Conservation (phyloP, 2,113 vertebrate genomes). For the Poeciliopsis turrubarensis region DNA sequence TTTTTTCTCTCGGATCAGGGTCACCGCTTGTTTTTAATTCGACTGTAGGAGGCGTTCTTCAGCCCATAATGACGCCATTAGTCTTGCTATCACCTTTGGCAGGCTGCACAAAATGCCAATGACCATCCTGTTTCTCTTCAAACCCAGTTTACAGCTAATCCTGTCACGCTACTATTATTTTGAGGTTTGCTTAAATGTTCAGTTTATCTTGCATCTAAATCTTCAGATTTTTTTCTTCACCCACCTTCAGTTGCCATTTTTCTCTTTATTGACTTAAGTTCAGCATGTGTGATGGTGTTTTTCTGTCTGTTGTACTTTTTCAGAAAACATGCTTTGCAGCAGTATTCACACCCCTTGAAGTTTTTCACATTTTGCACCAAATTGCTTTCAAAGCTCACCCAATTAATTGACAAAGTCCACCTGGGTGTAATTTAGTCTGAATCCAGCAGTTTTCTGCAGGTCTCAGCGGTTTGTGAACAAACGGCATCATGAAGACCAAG, state of each 20-base stretch:
- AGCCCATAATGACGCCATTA: constrained; percentile 74
- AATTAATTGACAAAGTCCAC: background rate
- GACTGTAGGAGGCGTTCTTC: constrained; percentile 70
- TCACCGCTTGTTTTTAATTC: constrained; percentile 80
- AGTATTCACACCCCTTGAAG: background rate
- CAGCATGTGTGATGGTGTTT: background rate
- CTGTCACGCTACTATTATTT: constrained; percentile 12
- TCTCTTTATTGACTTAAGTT: background rate
- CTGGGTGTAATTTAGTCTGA: background rate
- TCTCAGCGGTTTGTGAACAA: background rate
- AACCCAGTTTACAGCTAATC: constrained; percentile 45
- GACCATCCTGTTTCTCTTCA: constrained; percentile 26
- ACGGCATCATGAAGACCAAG: background rate
- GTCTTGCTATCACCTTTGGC: constrained; percentile 73
- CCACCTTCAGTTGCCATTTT: background rate
- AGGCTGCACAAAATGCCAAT: constrained; percentile 59
- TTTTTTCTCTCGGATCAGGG: constrained; percentile 75
- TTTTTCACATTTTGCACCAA: background rate
- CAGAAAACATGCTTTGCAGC: background rate
- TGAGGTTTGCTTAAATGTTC: constrained; percentile 12
- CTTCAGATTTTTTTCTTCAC: background rate
- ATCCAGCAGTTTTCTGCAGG: background rate
- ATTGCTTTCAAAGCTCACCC: background rate
- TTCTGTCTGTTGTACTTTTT: no score
- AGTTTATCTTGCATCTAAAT: background rate